phyloP scores from a whole-genome alignment of 2,113 vertebrate species.

The Eublepharis macularius region DNA sequence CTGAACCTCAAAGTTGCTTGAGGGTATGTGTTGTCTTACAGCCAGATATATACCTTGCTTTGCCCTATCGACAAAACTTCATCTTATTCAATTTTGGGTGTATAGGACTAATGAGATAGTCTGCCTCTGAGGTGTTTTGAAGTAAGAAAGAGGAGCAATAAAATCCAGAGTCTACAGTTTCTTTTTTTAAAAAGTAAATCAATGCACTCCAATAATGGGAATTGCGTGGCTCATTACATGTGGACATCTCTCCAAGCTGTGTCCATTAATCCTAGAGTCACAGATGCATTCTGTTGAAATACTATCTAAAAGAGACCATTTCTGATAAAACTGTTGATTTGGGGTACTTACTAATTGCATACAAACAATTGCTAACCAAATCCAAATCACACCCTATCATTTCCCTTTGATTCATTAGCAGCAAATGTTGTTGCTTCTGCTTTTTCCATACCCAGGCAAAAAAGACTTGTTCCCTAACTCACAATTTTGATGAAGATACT shows the following conservation, averaged over 20 bases:
- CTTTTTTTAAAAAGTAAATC: background rate
- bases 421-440: no score
- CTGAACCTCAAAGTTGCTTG: background rate
- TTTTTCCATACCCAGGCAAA: no score
- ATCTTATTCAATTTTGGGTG: slow-evolving; percentile 13
- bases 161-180: slow-evolving; percentile 17
- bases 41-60: background rate
- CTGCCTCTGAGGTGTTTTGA: background rate
- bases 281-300: background rate
- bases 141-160: slow-evolving; percentile 37
- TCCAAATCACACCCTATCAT: background rate
- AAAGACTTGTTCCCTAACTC: no score
- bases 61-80: background rate
- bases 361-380: background rate
- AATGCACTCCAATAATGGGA: slow-evolving; percentile 29
- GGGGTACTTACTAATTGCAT: background rate
- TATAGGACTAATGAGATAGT: background rate
- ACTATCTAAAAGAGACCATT: background rate
- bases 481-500: no score
- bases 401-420: background rate
- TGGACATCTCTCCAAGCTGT: slow-evolving; percentile 27
- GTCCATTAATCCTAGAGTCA: slow-evolving; percentile 46
- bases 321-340: background rate
- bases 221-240: background rate
- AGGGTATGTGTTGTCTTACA: background rate